Base-by-base conservation (phyloP, 2,888 invertebrate genomes). In the Morpho helenor region DNA sequence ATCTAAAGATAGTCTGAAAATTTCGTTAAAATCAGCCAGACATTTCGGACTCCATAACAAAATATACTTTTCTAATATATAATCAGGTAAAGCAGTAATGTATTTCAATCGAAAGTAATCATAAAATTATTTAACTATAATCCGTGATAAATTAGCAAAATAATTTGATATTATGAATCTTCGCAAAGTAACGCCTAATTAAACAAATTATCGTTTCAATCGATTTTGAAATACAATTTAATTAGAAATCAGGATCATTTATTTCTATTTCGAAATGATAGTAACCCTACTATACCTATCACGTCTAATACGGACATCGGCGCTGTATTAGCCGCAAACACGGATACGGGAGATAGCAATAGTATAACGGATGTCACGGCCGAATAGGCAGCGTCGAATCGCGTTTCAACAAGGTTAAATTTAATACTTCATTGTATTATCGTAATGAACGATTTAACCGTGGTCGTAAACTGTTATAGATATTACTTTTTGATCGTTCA, bases 341-440 rank as follows among this genome's bases (percentile, higher is more conserved):
- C 62, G 57, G 62, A 60, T 60, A 59, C 57, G 31, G 51, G 57
- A 67, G 67, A 68, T 68, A 70, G 63, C 65, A 66, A 65, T 66
- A 64, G 60, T 66, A 66, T 65, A 66, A 66, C 68, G 68, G 68
- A 69, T 70, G 73, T 72, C 70, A 71, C 65, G 70, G 66, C 59
- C 68, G 67, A 68, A 63, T 61, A 64, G 62, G 49, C 64, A 61
- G 59, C 64, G 61, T 56, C 61, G 62, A 59, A 61, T 60, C 65
- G 61, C 64, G 58, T 61, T 63, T 59, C 57, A 61, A 64, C 67
- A 71, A 66, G 62, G 65, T 58, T 63, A 50, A 57, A 61, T 56
- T 62, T 62, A 58, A 61, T 60, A 64, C 59, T 57, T 60, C 61
- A 65, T 66, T 62, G 64, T 66, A 59, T 62, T 62, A 57, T 57